Percentiles rank a stretch among this genome's conserved stretches.
Evolutionary conservation across 2,888 invertebrate species (phyloP).

Genomic region (Onthophagus sagittarius): DNA sequence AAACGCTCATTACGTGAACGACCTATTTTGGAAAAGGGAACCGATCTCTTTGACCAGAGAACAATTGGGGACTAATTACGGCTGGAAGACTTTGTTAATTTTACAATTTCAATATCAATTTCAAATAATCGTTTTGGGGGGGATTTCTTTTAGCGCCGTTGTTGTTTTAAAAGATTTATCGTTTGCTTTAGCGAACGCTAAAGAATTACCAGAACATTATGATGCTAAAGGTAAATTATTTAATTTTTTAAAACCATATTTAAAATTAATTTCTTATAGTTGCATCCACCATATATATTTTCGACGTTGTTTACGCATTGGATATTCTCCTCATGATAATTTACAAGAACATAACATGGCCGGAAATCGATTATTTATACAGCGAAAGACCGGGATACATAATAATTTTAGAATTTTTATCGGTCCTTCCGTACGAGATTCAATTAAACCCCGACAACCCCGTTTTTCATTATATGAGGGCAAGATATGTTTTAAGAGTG

Average conservation of each 20-base stretch:
- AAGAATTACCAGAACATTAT: not conserved
- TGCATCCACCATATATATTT: slow-evolving; percentile 6
- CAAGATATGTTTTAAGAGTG: slow-evolving; percentile 8
- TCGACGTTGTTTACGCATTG: slow-evolving; percentile 18
- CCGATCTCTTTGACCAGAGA: not conserved
- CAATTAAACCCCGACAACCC: not conserved
- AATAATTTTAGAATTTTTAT: slow-evolving; percentile 14
- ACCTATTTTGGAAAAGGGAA: slow-evolving; percentile 2
- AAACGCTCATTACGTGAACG: not conserved
- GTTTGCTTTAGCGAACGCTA: slow-evolving; percentile 1
- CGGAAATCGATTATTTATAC: slow-evolving; percentile 11
- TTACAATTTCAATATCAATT: slow-evolving; percentile 19
- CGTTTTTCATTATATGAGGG: not conserved
- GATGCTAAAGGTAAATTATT: not conserved
- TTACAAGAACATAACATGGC: slow-evolving; percentile 19
- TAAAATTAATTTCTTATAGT: slow-evolving; percentile 1
- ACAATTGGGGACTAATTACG: not conserved
- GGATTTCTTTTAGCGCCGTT: slow-evolving; percentile 13
- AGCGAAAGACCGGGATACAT: slow-evolving; percentile 13
- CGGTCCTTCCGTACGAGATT: slow-evolving; percentile 10
- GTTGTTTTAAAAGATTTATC: slow-evolving; percentile 2
- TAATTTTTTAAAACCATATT: not conserved
- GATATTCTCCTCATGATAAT: slow-evolving; percentile 19
- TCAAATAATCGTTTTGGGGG: slow-evolving; percentile 14
- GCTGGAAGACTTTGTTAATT: slow-evolving; percentile 6